These are phyloP conservation scores for Plebejus argus DNA, from an alignment of 2,888 invertebrate genomes.

Conservation along the genomic window DNA sequence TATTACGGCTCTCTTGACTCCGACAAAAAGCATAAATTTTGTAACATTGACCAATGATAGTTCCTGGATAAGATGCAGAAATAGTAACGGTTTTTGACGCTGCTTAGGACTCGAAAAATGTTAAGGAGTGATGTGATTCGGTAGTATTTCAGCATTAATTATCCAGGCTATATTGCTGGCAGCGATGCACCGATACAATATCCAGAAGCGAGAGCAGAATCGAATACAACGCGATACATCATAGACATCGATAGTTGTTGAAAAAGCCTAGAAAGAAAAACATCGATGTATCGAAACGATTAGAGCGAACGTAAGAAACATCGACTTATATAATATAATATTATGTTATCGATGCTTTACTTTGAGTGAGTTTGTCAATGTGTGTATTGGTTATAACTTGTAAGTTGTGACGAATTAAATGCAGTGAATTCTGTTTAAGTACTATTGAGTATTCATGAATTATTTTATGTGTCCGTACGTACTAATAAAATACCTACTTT, in stretches of 20 bases:
- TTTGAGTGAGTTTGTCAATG: neutral
- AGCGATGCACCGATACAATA: conserved; percentile 16
- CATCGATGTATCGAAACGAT: conserved; percentile 18
- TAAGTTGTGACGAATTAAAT: conserved; percentile 62
- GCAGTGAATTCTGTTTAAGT: neutral
- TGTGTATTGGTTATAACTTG: conserved; percentile 64
- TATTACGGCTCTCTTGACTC: neutral
- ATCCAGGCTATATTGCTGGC: neutral
- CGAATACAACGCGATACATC: conserved; percentile 17
- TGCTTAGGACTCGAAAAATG: neutral
- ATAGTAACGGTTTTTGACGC: neutral
- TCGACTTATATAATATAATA: conserved; percentile 18
- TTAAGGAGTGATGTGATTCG: neutral
- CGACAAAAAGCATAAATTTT: neutral
- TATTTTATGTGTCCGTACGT: neutral
- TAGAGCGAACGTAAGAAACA: conserved; percentile 14
- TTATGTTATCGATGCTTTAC: neutral
- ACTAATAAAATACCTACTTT: too few relatives aligned
- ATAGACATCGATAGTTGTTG: neutral
- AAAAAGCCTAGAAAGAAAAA: conserved; percentile 19
- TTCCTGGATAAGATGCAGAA: neutral
- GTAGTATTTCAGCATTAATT: neutral
- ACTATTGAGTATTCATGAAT: neutral
- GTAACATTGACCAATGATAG: conserved; percentile 9
- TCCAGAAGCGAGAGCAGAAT: conserved; percentile 18